Conservation (phyloP, 2,797 vertebrate genomes). For the Aldrovandia affinis region DNA sequence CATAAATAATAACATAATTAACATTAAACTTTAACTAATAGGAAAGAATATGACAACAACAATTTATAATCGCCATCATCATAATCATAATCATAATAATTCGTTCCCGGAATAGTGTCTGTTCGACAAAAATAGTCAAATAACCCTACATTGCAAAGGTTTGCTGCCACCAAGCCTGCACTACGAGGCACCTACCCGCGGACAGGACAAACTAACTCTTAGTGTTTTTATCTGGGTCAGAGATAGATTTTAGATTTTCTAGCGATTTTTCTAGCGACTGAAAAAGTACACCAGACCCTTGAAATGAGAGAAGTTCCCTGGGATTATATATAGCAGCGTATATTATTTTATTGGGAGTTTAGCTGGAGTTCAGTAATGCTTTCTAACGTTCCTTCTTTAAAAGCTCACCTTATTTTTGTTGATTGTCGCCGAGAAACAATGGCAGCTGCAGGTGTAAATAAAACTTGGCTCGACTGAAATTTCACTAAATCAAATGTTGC, state of each 20-base stretch:
- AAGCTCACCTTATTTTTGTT: neutral
- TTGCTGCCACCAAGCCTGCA: constrained; percentile 27
- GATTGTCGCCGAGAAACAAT: neutral
- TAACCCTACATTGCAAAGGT: constrained; percentile 14
- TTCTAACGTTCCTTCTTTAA: too few relatives aligned
- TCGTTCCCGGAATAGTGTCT: too few relatives aligned
- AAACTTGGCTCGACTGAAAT: neutral
- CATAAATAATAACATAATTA: neutral
- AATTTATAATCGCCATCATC: too few relatives aligned
- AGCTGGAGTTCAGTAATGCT: too few relatives aligned
- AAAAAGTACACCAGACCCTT: too few relatives aligned
- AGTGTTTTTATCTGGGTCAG: constrained; percentile 6
- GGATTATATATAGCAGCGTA: neutral
- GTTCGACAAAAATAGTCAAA: neutral
- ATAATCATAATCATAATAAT: too few relatives aligned
- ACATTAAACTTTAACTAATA: neutral
- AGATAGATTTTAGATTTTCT: constrained; percentile 7
- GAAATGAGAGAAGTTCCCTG: too few relatives aligned
- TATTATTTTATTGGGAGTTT: neutral
- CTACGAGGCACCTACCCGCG: neutral
- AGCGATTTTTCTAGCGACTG: constrained; percentile 18
- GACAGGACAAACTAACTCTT: constrained; percentile 21
- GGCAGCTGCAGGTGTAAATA: neutral
- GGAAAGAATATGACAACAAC: neutral
- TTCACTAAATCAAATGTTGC: too few relatives aligned